These are phyloP conservation scores for Pocillopora verrucosa DNA, from an alignment of 64 coral and sea anemone species.

Conservation along the genomic window DNA sequence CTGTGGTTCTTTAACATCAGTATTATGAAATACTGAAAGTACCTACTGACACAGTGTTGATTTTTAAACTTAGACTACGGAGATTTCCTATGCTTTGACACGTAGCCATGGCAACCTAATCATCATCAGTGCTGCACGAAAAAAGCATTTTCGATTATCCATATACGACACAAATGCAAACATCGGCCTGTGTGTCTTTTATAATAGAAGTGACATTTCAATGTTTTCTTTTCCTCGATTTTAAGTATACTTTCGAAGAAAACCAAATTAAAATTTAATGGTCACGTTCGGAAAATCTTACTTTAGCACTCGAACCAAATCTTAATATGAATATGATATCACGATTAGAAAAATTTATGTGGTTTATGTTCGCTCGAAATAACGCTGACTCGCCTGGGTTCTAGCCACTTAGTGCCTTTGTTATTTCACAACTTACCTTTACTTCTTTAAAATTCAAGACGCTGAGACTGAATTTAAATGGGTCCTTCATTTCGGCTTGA, in stretches of 20 bases:
- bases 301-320: background rate
- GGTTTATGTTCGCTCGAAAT: background rate
- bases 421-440: constrained; percentile 23
- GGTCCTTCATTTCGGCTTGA: constrained; percentile 36
- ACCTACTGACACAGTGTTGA: constrained; percentile 23
- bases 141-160: background rate
- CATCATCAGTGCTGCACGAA: background rate
- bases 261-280: constrained; percentile 25
- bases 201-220: background rate
- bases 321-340: background rate
- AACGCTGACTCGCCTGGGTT: background rate
- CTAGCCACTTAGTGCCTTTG: background rate
- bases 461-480: constrained; percentile 22
- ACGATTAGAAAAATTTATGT: background rate
- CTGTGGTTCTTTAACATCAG: background rate
- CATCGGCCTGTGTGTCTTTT: constrained; percentile 8
- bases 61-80: background rate
- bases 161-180: background rate
- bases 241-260: background rate
- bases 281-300: background rate
- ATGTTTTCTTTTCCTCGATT: constrained; percentile 1
- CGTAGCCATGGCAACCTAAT: background rate
- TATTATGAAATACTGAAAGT: background rate
- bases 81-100: background rate
- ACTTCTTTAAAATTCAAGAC: constrained; percentile 28